Conservation (phyloP, 2,113 vertebrate species). For the Podocnemis expansa region DNA sequence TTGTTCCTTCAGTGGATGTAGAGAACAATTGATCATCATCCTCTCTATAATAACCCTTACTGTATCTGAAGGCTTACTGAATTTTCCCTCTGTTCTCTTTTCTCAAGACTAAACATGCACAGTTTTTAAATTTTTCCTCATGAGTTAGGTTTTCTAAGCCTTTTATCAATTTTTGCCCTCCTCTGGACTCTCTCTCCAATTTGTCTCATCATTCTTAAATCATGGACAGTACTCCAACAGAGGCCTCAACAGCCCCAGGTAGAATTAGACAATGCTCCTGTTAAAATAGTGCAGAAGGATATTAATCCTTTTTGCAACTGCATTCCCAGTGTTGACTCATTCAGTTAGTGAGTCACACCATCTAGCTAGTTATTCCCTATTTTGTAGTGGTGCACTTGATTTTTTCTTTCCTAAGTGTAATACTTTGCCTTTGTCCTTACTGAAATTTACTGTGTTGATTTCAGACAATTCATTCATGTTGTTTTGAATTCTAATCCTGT, state of each 20-base stretch:
- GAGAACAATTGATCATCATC: background rate
- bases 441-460: background rate
- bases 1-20: background rate
- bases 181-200: background rate
- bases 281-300: background rate
- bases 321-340: background rate
- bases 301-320: background rate
- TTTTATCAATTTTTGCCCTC: background rate
- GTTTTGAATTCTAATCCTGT: background rate
- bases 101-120: background rate
- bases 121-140: background rate
- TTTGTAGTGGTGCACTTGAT: background rate
- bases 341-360: background rate
- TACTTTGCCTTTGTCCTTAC: background rate
- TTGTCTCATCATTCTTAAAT: background rate
- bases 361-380: background rate
- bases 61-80: background rate
- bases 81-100: background rate
- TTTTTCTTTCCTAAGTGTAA: background rate
- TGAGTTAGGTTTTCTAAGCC: background rate
- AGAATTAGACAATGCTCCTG: background rate
- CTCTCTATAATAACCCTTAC: background rate
- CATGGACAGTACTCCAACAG: background rate
- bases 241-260: background rate
- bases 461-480: background rate